These are phyloP conservation scores for Cancer borealis DNA, from an alignment of 2,888 invertebrate species.

Conservation along the genomic window DNA sequence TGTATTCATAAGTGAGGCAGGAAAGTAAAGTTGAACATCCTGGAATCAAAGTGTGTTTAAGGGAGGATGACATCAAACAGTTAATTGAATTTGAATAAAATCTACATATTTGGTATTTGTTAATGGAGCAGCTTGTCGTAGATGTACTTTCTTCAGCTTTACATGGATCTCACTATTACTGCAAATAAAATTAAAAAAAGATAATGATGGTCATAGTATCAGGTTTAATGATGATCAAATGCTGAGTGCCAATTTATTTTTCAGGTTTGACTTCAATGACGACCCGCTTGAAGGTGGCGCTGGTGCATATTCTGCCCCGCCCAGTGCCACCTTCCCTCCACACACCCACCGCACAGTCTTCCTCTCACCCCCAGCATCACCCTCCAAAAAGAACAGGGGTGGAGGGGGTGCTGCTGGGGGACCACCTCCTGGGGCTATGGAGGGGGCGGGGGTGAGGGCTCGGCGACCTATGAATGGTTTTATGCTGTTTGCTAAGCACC, in stretches of 20 bases:
- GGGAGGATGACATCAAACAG: no score
- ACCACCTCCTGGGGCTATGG: slow-evolving; percentile 38
- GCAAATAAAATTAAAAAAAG: neutral
- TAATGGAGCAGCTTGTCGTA: neutral
- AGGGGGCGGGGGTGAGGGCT: slow-evolving; percentile 78
- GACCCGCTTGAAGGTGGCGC: slow-evolving; percentile 66
- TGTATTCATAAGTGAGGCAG: neutral
- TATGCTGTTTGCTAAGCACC: slow-evolving; percentile 82
- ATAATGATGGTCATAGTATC: neutral
- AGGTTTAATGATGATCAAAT: neutral
- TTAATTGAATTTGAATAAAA: no score
- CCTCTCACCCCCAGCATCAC: slow-evolving; percentile 79
- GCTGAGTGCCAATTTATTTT: neutral
- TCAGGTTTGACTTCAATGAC: slow-evolving; percentile 77
- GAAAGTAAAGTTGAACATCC: neutral
- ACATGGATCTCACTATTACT: neutral
- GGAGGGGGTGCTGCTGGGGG: slow-evolving; percentile 45
- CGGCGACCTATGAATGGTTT: slow-evolving; percentile 83
- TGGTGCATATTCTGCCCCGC: slow-evolving; percentile 69
- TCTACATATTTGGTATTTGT: neutral
- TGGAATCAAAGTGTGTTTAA: neutral
- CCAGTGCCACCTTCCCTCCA: slow-evolving; percentile 73
- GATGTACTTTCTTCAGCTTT: neutral
- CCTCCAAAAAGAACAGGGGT: slow-evolving; percentile 77
- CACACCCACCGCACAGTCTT: slow-evolving; percentile 77